Percentiles rank a stretch among this genome's conserved stretches.
phyloP scores from a whole-genome alignment of 1,140 invertebrate genomes.

The Procambarus clarkii region DNA sequence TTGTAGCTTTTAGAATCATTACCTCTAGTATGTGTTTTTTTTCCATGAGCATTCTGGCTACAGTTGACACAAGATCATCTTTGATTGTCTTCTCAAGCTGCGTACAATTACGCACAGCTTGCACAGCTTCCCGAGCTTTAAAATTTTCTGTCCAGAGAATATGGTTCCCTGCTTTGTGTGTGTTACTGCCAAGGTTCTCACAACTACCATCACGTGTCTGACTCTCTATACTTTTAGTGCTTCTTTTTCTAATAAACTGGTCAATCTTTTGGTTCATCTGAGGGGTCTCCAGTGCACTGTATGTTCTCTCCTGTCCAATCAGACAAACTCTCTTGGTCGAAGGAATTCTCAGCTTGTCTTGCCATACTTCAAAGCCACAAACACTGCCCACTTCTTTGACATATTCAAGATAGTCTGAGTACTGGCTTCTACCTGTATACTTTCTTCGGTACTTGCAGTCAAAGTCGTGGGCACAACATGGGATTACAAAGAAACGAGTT shows the following conservation, averaged over 20 bases:
- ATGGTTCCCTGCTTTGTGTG: background rate
- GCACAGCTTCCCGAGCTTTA: slow-evolving; percentile 81
- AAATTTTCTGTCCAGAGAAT: slow-evolving; percentile 78
- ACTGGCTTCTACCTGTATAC: slow-evolving; percentile 80
- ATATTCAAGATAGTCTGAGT: slow-evolving; percentile 90
- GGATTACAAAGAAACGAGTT: slow-evolving; percentile 90
- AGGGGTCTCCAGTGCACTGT: slow-evolving; percentile 69
- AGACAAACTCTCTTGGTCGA: slow-evolving; percentile 95
- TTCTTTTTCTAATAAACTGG: slow-evolving; percentile 72
- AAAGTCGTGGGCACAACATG: slow-evolving; percentile 96
- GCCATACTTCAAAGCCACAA: slow-evolving; percentile 86
- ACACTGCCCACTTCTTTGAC: slow-evolving; percentile 82
- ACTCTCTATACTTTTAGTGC: background rate
- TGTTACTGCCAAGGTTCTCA: background rate
- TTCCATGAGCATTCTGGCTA: slow-evolving; percentile 79
- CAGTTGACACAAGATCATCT: slow-evolving; percentile 80
- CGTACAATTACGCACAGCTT: slow-evolving; percentile 91
- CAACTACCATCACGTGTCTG: background rate
- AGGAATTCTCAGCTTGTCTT: slow-evolving; percentile 94
- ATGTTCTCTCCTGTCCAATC: slow-evolving; percentile 81
- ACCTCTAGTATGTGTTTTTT: slow-evolving; percentile 75
- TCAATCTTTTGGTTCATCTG: slow-evolving; percentile 73
- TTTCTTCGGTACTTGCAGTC: slow-evolving; percentile 87
- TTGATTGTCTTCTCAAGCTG: slow-evolving; percentile 84
- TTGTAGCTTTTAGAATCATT: slow-evolving; percentile 60